phyloP scores from a whole-genome alignment of 2,797 vertebrate species.

The Sebastes alutus region DNA sequence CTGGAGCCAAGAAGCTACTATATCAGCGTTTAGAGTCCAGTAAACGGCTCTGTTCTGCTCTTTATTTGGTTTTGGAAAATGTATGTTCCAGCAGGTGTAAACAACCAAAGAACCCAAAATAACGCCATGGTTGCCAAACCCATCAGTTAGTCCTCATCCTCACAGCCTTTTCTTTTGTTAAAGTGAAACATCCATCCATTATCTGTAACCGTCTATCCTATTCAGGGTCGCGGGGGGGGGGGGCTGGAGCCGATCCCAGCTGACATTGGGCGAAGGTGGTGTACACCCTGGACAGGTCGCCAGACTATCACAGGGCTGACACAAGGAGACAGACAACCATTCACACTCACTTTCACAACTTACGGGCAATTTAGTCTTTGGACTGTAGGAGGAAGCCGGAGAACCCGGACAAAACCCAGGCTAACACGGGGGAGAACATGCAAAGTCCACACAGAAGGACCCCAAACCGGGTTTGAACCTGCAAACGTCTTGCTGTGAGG shows the following conservation, averaged over 20 bases:
- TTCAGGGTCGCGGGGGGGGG: no score
- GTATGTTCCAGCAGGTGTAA: not conserved
- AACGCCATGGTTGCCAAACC: not conserved
- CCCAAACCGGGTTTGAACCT: no score
- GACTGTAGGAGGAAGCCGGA: no score
- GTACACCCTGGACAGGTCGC: rapidly evolving
- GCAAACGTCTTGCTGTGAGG: rapidly evolving
- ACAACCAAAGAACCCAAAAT: not conserved
- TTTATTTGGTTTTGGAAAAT: not conserved
- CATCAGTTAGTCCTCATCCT: not conserved
- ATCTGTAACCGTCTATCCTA: no score
- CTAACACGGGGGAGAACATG: no score
- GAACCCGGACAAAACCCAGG: rapidly evolving
- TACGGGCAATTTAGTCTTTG: no score
- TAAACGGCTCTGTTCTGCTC: not conserved
- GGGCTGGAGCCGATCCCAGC: rapidly evolving
- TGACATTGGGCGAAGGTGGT: rapidly evolving
- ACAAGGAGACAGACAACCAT: no score
- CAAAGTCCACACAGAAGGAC: no score
- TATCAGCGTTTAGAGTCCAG: not conserved
- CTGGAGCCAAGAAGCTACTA: not conserved
- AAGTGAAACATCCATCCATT: not conserved
- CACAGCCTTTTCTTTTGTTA: not conserved
- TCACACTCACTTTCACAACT: no score
- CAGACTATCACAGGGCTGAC: no score